Evolutionary conservation across 2,797 vertebrate species (phyloP).

Genomic region (Pseudomugil tenellus): DNA sequence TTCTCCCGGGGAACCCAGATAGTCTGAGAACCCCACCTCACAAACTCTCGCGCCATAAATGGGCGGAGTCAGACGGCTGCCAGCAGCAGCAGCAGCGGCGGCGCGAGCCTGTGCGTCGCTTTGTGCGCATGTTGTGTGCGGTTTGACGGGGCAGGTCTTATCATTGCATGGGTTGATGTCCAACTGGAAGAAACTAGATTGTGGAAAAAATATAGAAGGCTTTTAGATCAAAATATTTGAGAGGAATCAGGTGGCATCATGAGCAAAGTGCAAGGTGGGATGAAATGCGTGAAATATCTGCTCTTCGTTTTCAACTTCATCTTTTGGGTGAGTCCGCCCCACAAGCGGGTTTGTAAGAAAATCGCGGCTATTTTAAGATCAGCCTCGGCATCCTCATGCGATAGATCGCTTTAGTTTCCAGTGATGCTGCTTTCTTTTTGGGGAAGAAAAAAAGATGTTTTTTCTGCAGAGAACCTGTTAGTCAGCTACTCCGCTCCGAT

Average conservation of each 20-base stretch:
- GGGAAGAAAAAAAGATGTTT: background rate
- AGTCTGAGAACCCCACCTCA: slow-evolving; percentile 11
- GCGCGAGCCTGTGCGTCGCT: background rate
- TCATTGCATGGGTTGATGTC: slow-evolving; percentile 41
- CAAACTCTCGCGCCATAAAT: slow-evolving; percentile 14
- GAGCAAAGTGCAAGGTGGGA: slow-evolving; percentile 88
- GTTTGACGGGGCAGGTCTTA: slow-evolving; percentile 52
- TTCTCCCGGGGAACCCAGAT: slow-evolving; percentile 1
- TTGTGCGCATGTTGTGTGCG: slow-evolving; percentile 47
- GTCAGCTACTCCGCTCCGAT: background rate
- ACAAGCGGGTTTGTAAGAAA: background rate
- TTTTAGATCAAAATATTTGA: slow-evolving; percentile 18
- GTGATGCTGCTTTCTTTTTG: fast-evolving
- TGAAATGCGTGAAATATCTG: slow-evolving; percentile 95
- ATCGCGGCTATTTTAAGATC: no score
- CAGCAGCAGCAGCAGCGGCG: slow-evolving; percentile 21
- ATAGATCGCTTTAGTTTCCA: background rate
- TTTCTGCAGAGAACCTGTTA: background rate
- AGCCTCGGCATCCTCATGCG: no score
- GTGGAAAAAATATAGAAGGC: background rate
- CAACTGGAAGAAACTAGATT: slow-evolving; percentile 26
- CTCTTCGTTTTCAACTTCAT: slow-evolving; percentile 95
- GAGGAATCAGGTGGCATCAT: slow-evolving; percentile 74
- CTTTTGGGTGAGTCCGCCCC: slow-evolving; percentile 90
- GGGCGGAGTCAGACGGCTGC: slow-evolving; percentile 62